Conservation (phyloP, 2,113 vertebrate genomes). For the Nibea coibor region DNA sequence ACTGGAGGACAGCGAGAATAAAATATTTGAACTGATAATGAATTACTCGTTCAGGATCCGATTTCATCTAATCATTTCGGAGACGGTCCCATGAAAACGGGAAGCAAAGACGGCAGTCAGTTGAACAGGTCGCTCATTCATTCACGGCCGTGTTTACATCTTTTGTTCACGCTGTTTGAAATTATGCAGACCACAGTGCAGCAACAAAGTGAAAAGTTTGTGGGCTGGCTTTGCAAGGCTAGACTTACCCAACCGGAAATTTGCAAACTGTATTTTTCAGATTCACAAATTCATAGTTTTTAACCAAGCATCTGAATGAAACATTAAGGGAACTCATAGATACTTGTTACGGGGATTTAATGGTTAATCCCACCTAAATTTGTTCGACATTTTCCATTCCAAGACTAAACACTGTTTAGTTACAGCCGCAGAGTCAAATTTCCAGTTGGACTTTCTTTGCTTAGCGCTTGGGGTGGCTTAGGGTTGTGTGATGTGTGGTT, state of each 20-base stretch:
- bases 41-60: background rate
- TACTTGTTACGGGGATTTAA: background rate
- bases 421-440: constrained; percentile 17
- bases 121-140: background rate
- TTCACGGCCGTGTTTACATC: background rate
- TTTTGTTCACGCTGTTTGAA: background rate
- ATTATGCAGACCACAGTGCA: background rate
- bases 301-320: background rate
- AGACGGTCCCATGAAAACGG: background rate
- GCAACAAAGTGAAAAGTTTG: background rate
- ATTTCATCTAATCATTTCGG: background rate
- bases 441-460: constrained; percentile 25
- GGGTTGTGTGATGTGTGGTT: constrained; percentile 66
- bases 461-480: constrained; percentile 41
- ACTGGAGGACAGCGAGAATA: constrained; percentile 3
- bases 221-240: constrained; percentile 36
- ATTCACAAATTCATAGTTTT: background rate
- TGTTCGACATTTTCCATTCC: background rate
- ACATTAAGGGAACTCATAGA: background rate
- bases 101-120: background rate
- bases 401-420: background rate
- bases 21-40: background rate
- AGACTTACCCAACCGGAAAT: constrained; percentile 18
- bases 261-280: background rate
- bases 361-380: background rate